phyloP scores from a whole-genome alignment of 2,113 vertebrate species.

The Tautogolabrus adspersus region DNA sequence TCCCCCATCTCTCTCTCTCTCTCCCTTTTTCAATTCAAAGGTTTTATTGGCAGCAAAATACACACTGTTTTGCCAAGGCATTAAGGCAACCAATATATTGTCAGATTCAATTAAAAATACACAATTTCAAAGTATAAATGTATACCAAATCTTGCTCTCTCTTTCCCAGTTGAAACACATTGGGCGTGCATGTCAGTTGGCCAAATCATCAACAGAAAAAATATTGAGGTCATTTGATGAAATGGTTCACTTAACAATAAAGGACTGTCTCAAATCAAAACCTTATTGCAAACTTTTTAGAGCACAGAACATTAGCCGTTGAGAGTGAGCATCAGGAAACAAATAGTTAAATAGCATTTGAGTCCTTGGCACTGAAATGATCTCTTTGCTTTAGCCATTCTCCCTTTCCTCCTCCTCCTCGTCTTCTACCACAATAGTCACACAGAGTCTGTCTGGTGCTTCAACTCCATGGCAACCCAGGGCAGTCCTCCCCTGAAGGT shows the following conservation, averaged over 20 bases:
- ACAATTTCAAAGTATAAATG: no score
- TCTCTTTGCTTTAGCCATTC: constrained; percentile 35
- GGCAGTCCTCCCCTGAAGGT: constrained; percentile 22
- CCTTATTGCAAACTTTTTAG: neutral
- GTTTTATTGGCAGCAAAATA: neutral
- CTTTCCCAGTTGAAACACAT: neutral
- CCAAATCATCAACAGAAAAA: constrained; percentile 9
- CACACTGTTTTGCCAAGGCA: neutral
- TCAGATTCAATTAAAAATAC: neutral
- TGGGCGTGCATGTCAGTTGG: neutral
- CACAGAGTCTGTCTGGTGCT: constrained; percentile 55
- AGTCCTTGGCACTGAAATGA: constrained; percentile 43
- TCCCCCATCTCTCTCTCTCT: no score
- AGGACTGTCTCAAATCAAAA: constrained; percentile 8
- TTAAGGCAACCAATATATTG: neutral
- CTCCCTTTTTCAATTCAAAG: neutral
- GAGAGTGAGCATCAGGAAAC: neutral
- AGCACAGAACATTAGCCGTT: neutral
- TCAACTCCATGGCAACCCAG: constrained; percentile 72
- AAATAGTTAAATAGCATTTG: constrained; percentile 46
- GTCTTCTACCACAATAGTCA: constrained; percentile 55
- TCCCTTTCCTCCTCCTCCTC: constrained; percentile 30
- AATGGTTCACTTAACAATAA: constrained; percentile 20
- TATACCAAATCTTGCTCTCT: neutral
- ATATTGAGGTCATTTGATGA: constrained; percentile 24